Evolutionary conservation across 2,888 invertebrate species (phyloP).

Genomic region (Chrysolina haemoptera): DNA sequence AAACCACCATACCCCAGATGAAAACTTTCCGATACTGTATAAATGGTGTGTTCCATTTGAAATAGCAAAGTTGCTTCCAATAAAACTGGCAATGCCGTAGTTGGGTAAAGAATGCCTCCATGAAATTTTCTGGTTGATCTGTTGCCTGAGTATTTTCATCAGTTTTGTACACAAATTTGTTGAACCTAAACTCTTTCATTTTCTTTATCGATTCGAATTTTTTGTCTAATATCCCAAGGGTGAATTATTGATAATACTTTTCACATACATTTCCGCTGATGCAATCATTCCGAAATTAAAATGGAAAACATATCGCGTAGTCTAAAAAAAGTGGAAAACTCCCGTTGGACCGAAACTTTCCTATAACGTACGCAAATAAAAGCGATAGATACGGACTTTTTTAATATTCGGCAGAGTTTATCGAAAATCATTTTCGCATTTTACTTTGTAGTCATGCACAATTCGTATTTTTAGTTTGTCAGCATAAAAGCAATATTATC

Average conservation of each 20-base stretch:
- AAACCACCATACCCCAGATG: too few species aligned
- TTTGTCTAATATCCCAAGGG: not conserved
- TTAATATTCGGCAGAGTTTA: slow-evolving; percentile 47
- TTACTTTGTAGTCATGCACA: slow-evolving; percentile 43
- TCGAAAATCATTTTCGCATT: slow-evolving; percentile 47
- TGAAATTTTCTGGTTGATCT: too few species aligned
- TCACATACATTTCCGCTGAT: slow-evolving; percentile 15
- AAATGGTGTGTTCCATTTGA: too few species aligned
- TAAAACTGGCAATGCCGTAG: too few species aligned
- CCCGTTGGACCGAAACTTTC: slow-evolving; percentile 38
- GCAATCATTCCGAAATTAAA: slow-evolving; percentile 10
- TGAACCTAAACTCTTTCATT: too few species aligned
- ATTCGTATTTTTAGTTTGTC: slow-evolving; percentile 36
- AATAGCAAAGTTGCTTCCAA: too few species aligned
- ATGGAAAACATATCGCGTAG: slow-evolving; percentile 12
- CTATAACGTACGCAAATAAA: slow-evolving; percentile 31
- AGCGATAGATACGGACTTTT: slow-evolving; percentile 43
- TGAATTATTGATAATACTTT: not conserved
- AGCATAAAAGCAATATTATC: slow-evolving; percentile 42
- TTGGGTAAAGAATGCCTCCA: too few species aligned
- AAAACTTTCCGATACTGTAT: too few species aligned
- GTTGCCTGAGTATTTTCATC: too few species aligned
- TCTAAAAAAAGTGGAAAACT: slow-evolving; percentile 26
- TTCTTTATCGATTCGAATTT: not conserved
- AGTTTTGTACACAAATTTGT: too few species aligned